Evolutionary conservation across 2,888 invertebrate genomes (phyloP), one percentile per base, ranked within the genome.

Genomic region (Orthosia gothica): DNA sequence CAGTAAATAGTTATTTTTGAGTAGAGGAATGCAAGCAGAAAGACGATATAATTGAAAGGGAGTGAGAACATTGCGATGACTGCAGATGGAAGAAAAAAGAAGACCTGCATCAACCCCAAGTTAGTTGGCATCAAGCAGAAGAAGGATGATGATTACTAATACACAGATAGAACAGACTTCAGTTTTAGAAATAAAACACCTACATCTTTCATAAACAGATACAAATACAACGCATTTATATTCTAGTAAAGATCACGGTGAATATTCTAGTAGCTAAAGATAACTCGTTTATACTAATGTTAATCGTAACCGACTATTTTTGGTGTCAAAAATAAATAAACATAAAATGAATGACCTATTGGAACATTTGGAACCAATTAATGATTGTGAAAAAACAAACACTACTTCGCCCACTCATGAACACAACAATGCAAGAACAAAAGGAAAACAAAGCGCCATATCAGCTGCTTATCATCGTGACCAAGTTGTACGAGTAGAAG

Each of bases 361-460:
- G 20, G 32, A 55, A 50, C 3, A 47, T 55, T 59, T 52, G 15
- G 52, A 40, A 79, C 13, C 5, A 55, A 55, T 68, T 26, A 64
- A 55, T 61, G 45, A 64, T 64, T 55, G 20, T 32, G n/a, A 45
- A 50, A 62, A 80, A 81, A 81, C 54, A 57, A 58, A 55, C 45
- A 47, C n/a, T 61, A 40, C 7, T 57, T 13, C 13, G 15, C 7
- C 18, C 11, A 54, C 40, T 59, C 45, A 45, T n/a, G 4, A 23
- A 12, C 23, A 61, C 12, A 62, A 55, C 54, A 74, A 50, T 16
- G 7, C n/a, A 5, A 64, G 26, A 55, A 54, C 26, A 49, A 45
- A 81, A 64, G 20, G 16, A 61, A 55, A 77, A 64, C 52, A 65
- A 61, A 59, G 11, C 45, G 3, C 15, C 5, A 5, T 50, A 76